phyloP scores from a whole-genome alignment of 2,888 invertebrate genomes.

The Epirrhoe tristata region DNA sequence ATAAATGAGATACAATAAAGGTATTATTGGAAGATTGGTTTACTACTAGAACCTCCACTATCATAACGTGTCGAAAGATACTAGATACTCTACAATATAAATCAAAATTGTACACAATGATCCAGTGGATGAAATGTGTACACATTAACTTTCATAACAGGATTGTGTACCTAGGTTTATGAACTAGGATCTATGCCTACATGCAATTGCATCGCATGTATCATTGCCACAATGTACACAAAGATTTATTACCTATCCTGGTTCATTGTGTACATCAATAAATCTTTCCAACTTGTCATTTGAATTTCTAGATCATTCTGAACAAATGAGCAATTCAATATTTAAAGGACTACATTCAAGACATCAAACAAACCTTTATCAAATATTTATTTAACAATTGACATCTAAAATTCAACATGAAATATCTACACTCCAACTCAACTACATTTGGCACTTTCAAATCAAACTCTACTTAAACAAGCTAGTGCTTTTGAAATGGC shows the following conservation, averaged over 20 bases:
- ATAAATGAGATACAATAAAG: constrained; percentile 20
- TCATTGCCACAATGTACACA: no score
- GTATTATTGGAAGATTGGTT: constrained; percentile 32
- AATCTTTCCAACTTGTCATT: neutral
- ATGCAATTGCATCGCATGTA: no score
- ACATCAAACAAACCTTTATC: constrained; percentile 1
- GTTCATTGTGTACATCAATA: neutral
- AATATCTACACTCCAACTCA: constrained; percentile 23
- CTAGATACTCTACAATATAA: neutral
- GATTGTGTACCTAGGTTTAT: no score
- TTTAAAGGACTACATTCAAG: constrained; percentile 7
- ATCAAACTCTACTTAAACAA: neutral
- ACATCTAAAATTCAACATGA: constrained; percentile 41
- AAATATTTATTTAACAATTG: constrained; percentile 36
- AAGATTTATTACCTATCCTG: neutral
- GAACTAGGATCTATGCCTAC: no score
- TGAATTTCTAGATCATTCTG: neutral
- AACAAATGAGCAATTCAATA: constrained; percentile 11
- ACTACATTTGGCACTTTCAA: neutral
- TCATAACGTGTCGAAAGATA: neutral
- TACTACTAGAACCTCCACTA: constrained; percentile 5
- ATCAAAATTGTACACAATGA: constrained; percentile 5
- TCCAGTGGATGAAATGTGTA: neutral
- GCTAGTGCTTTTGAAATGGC: no score
- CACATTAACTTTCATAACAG: neutral